Conservation (phyloP, 2,797 vertebrate genomes). For the Artibeus jamaicensis region DNA sequence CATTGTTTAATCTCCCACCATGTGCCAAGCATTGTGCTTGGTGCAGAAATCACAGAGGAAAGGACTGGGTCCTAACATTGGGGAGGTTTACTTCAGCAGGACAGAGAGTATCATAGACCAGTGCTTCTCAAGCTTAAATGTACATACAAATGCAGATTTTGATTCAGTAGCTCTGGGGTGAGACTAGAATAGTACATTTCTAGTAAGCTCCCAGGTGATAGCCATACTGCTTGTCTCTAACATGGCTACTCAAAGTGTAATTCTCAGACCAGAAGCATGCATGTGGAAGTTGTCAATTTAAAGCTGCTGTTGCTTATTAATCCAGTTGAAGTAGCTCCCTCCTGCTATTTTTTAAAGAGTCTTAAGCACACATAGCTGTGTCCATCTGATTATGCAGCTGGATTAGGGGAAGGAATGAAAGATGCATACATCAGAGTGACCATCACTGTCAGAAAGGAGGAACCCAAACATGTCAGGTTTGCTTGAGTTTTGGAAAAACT, state of each 20-base stretch:
- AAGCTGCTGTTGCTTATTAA: background rate
- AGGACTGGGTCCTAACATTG: background rate
- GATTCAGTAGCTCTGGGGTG: background rate
- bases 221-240: background rate
- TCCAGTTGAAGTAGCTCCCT: background rate
- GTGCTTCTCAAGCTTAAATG: background rate
- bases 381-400: background rate
- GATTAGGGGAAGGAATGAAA: background rate
- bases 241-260: background rate
- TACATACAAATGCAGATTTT: background rate
- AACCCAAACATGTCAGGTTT: background rate
- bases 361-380: background rate
- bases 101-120: background rate
- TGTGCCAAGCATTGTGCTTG: background rate
- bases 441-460: background rate
- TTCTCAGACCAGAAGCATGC: background rate
- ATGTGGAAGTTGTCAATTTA: background rate
- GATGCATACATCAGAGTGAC: background rate
- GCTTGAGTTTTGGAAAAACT: background rate
- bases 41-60: background rate
- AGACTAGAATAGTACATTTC: background rate
- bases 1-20: background rate
- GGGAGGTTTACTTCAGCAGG: background rate
- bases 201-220: background rate
- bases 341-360: background rate